Evolutionary conservation across 2,797 vertebrate species (phyloP).

Genomic region (Gallinago solitaria): DNA sequence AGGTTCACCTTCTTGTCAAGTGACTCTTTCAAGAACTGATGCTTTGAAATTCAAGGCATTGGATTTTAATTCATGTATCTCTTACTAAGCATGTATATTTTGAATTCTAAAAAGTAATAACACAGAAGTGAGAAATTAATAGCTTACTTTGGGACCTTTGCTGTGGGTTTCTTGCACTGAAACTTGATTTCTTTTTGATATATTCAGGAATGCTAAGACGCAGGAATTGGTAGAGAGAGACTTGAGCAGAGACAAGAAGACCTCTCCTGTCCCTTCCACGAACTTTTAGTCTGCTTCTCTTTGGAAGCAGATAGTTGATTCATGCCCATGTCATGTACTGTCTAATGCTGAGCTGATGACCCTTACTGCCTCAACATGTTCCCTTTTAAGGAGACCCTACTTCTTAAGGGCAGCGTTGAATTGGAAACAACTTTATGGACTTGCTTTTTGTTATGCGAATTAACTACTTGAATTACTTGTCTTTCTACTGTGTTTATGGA

Average conservation of each 20-base stretch:
- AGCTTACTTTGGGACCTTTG: neutral
- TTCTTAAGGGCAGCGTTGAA: neutral
- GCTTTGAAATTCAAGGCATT: neutral
- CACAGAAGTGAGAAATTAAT: neutral
- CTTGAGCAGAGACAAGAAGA: neutral
- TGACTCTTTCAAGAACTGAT: neutral
- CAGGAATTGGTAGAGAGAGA: neutral
- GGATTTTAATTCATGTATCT: neutral
- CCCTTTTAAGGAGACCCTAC: neutral
- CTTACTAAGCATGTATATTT: neutral
- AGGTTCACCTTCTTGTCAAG: neutral
- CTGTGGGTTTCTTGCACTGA: neutral
- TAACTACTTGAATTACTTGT: constrained; percentile 45
- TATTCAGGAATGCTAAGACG: neutral
- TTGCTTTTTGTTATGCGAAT: constrained; percentile 60
- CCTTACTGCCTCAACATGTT: neutral
- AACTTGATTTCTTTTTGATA: neutral
- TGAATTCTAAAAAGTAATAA: neutral
- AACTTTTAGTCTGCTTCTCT: neutral
- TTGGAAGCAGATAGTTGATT: neutral
- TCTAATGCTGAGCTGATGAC: constrained; percentile 12
- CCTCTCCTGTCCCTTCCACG: neutral
- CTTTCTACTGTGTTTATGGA: constrained; percentile 57
- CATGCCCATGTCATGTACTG: neutral
- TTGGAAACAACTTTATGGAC: constrained; percentile 67